Evolutionary conservation across 1,140 invertebrate genomes (phyloP).

Genomic region (Plodia interpunctella): DNA sequence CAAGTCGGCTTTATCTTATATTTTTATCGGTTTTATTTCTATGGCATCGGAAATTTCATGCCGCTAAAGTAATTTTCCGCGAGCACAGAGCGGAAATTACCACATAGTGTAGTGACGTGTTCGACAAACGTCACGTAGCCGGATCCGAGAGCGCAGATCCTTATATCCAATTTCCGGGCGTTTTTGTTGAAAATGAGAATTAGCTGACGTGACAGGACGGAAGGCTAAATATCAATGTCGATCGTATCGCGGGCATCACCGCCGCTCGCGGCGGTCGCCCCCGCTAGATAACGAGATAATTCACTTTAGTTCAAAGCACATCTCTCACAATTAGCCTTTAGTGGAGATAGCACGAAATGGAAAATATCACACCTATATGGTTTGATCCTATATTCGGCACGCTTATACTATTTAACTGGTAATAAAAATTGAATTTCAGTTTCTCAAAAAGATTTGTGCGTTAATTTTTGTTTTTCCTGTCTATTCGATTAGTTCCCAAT

Average conservation of each 20-base stretch:
- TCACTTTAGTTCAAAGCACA: background rate
- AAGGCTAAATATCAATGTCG: slow-evolving; percentile 61
- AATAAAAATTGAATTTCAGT: no score
- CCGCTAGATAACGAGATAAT: background rate
- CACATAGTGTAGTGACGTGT: slow-evolving; percentile 75
- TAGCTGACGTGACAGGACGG: slow-evolving; percentile 70
- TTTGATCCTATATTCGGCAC: no score
- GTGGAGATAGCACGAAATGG: no score
- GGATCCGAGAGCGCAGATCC: slow-evolving; percentile 70
- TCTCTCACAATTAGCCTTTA: no score
- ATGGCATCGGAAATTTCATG: slow-evolving; percentile 69
- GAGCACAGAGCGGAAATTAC: slow-evolving; percentile 73
- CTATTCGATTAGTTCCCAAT: no score
- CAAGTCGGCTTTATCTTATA: slow-evolving; percentile 24
- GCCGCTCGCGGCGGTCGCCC: background rate
- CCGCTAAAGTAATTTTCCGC: slow-evolving; percentile 75
- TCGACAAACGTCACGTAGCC: slow-evolving; percentile 76
- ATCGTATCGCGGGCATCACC: slow-evolving; percentile 26
- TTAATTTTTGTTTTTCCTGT: no score
- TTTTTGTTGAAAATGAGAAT: slow-evolving; percentile 75
- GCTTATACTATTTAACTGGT: no score
- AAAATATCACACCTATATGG: no score
- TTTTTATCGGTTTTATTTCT: slow-evolving; percentile 51
- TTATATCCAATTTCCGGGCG: slow-evolving; percentile 76
- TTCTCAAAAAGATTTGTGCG: no score